phyloP scores from a whole-genome alignment of 1,140 invertebrate species.

The Himalopsyche phryganea region DNA sequence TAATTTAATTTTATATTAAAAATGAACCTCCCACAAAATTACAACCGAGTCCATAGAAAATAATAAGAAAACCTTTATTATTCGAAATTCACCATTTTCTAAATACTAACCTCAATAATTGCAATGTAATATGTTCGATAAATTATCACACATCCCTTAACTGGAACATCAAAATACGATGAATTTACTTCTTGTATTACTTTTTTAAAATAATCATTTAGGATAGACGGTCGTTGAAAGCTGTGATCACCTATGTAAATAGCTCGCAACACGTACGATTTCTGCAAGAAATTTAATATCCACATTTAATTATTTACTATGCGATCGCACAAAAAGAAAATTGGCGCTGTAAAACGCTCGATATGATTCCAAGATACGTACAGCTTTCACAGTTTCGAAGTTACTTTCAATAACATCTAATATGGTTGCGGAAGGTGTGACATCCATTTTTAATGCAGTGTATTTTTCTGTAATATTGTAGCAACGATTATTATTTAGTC shows the following conservation, averaged over 20 bases:
- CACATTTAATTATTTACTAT: background rate
- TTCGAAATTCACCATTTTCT: too few relatives aligned
- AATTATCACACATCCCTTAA: slow-evolving; percentile 43
- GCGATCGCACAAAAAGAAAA: background rate
- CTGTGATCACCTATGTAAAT: slow-evolving; percentile 46
- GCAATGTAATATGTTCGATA: slow-evolving; percentile 49
- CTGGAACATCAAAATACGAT: slow-evolving; percentile 42
- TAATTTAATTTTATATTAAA: too few relatives aligned
- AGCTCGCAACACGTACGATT: slow-evolving; percentile 45
- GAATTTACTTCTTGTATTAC: slow-evolving; percentile 41
- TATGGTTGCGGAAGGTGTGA: slow-evolving; percentile 36
- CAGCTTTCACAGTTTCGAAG: slow-evolving; percentile 40
- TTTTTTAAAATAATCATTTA: slow-evolving; percentile 38
- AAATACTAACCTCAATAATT: slow-evolving; percentile 43
- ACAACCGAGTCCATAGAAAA: too few relatives aligned
- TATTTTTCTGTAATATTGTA: too few relatives aligned
- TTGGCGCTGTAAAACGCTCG: background rate
- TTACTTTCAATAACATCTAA: slow-evolving; percentile 47
- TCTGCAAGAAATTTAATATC: slow-evolving; percentile 38
- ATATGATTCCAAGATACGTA: slow-evolving; percentile 34
- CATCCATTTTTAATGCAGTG: slow-evolving; percentile 29
- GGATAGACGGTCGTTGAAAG: slow-evolving; percentile 35
- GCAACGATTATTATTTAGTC: too few relatives aligned
- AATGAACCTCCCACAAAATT: too few relatives aligned
- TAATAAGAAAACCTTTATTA: too few relatives aligned